A percentile compares a stretch with the other conserved stretches of the same genome.
Conservation (phyloP, 2,797 vertebrate genomes). For the Takifugu ocellatus region DNA sequence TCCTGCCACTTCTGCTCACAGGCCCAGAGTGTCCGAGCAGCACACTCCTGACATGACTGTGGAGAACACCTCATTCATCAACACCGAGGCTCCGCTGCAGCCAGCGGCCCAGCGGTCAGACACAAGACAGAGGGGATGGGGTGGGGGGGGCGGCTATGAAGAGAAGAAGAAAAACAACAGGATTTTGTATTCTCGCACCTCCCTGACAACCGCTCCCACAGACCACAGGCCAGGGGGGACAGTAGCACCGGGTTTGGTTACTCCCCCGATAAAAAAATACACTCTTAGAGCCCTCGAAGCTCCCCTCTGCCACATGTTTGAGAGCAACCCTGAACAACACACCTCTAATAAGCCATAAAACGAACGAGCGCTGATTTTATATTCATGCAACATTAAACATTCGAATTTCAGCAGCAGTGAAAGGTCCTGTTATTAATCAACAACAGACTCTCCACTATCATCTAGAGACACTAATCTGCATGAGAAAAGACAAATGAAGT, state of each 20-base stretch:
- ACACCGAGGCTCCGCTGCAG: constrained; percentile 23
- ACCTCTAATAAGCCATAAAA: no score
- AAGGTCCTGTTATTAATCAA: no score
- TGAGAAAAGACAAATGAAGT: no score
- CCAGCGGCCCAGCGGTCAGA: not conserved
- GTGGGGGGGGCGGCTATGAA: not conserved
- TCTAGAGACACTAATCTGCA: no score
- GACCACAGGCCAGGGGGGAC: constrained; percentile 43
- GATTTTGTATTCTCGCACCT: constrained; percentile 58
- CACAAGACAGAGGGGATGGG: not conserved
- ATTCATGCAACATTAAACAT: no score
- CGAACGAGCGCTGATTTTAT: no score
- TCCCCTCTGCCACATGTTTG: not conserved
- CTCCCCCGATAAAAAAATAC: constrained; percentile 35
- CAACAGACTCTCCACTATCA: no score
- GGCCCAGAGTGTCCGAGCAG: constrained; percentile 66
- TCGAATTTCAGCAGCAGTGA: no score
- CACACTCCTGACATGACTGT: constrained; percentile 63
- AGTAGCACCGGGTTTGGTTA: constrained; percentile 43
- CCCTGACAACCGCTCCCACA: constrained; percentile 43
- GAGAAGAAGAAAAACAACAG: constrained; percentile 39
- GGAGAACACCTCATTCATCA: constrained; percentile 79
- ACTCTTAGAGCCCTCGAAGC: not conserved
- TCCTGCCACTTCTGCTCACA: constrained; percentile 64
- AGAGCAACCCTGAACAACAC: no score